A percentile compares a stretch with the other conserved stretches of the same genome.
phyloP scores from a whole-genome alignment of 2,797 vertebrate genomes.

The Periparus ater region DNA sequence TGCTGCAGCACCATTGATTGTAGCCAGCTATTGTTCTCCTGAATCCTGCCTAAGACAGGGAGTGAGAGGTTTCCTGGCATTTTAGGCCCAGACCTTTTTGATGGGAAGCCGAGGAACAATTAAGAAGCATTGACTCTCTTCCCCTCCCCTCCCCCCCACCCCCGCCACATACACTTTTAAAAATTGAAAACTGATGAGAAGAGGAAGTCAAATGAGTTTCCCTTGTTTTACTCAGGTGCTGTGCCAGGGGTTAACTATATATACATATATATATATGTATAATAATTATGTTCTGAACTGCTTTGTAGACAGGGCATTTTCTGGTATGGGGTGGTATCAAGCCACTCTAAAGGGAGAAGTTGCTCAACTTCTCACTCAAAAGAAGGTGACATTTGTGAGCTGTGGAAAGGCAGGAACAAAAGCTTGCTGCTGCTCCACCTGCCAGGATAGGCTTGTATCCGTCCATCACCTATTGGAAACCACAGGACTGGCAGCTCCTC shows the following conservation, averaged over 20 bases:
- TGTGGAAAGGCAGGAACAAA: not conserved
- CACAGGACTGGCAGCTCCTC: not conserved
- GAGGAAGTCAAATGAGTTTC: not conserved
- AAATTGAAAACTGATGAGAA: not conserved
- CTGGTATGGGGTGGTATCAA: not conserved
- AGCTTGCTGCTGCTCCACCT: not conserved
- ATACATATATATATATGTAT: not conserved
- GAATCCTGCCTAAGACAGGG: not conserved
- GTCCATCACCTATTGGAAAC: not conserved
- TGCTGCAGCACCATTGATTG: not conserved
- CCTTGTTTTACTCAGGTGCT: not conserved
- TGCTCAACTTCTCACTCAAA: not conserved
- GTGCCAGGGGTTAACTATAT: not conserved
- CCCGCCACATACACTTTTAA: not conserved
- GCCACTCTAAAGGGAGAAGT: not conserved
- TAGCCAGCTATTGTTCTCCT: slow-evolving; percentile 21
- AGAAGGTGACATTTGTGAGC: not conserved
- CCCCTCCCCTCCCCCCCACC: too few relatives aligned
- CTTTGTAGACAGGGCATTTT: not conserved
- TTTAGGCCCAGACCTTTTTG: not conserved
- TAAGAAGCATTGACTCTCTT: not conserved
- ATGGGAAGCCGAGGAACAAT: not conserved
- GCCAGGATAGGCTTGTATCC: not conserved
- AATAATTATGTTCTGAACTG: not conserved
- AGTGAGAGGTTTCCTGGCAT: slow-evolving; percentile 28